Evolutionary conservation across 2,113 vertebrate genomes (phyloP).

Genomic region (western clawed frog (Xenopus tropicalis)): UCB_Xtro_10.0 CM004449.2:73105501-73106000

Average conservation of each 20-base stretch:
- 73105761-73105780: not conserved
- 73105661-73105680: slow-evolving; percentile 88
- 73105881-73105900: not conserved
- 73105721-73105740: slow-evolving; percentile 68
- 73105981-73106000: slow-evolving; percentile 94
- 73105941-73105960: slow-evolving; percentile 74
- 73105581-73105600: slow-evolving; percentile 75
- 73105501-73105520: no score
- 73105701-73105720: slow-evolving; percentile 90
- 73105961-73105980: slow-evolving; percentile 93
- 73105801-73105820: no score
- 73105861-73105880: no score
- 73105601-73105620: slow-evolving; percentile 69
- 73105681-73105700: slow-evolving; percentile 88
- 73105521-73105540: no score
- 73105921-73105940: slow-evolving; percentile 94
- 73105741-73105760: not conserved
- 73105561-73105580: not conserved
- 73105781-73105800: no score
- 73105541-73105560: no score
- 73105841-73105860: no score
- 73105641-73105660: slow-evolving; percentile 95
- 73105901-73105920: slow-evolving; percentile 95
- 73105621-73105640: slow-evolving; percentile 95
- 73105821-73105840: no score